Evolutionary conservation across 1,140 invertebrate species (phyloP).

Genomic region (Drosophila albomicans): DNA sequence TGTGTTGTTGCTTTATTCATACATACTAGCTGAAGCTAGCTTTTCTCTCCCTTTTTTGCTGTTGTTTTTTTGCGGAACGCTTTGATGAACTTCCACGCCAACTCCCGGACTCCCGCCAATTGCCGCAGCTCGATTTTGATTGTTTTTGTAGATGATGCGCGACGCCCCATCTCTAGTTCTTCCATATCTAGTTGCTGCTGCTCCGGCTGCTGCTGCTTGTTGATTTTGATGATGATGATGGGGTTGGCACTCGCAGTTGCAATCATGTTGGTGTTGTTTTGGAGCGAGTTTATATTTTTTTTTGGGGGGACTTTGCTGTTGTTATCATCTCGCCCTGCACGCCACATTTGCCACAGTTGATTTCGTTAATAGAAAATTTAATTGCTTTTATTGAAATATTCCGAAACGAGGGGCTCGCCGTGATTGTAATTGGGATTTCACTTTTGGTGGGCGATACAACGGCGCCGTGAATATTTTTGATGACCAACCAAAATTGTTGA

Average conservation of each 20-base stretch:
- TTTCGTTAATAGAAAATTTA: slow-evolving; percentile 82
- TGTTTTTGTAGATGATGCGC: slow-evolving; percentile 71
- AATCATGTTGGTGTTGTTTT: slow-evolving; percentile 60
- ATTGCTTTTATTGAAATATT: slow-evolving; percentile 77
- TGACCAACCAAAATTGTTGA: slow-evolving; percentile 22
- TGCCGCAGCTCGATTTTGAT: slow-evolving; percentile 69
- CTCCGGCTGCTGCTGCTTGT: slow-evolving; percentile 37
- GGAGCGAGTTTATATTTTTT: slow-evolving; percentile 34
- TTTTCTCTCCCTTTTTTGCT: slow-evolving; percentile 34
- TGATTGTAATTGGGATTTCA: slow-evolving; percentile 55
- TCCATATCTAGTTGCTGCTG: background rate
- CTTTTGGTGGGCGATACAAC: slow-evolving; percentile 25
- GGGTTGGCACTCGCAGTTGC: slow-evolving; percentile 37
- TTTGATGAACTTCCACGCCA: slow-evolving; percentile 73
- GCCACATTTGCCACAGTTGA: slow-evolving; percentile 61
- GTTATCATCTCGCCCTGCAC: slow-evolving; percentile 4
- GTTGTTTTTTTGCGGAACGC: slow-evolving; percentile 44
- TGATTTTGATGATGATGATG: slow-evolving; percentile 56
- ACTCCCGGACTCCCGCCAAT: slow-evolving; percentile 44
- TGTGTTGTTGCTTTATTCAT: slow-evolving; percentile 25
- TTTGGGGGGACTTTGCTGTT: slow-evolving; percentile 15
- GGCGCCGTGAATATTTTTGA: slow-evolving; percentile 46
- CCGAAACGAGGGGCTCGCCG: slow-evolving; percentile 14
- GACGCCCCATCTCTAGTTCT: background rate
- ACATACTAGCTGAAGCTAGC: slow-evolving; percentile 37